Conservation (phyloP, 2,113 vertebrate species). For the Austrofundulus limnaeus region DNA sequence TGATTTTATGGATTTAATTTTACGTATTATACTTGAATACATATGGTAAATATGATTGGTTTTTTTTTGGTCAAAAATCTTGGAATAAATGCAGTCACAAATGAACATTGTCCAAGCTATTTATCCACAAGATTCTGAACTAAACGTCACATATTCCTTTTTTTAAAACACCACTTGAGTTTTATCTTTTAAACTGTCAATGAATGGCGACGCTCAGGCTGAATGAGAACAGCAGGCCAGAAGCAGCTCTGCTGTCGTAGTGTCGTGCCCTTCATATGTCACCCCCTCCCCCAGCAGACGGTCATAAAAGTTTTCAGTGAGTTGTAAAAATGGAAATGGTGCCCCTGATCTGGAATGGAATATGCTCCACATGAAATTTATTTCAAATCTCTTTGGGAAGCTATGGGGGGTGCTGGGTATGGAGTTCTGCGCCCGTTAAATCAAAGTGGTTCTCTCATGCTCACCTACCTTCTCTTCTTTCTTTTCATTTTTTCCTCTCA, state of each 20-base stretch:
- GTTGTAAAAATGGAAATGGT: conserved; percentile 81
- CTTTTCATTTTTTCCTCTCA: conserved; percentile 54
- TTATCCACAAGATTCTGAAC: not conserved
- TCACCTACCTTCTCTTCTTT: conserved; percentile 50
- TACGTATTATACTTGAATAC: too few relatives aligned
- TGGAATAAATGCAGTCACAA: not conserved
- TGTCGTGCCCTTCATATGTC: conserved; percentile 75
- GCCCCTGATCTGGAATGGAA: conserved; percentile 70
- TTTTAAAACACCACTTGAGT: conserved; percentile 6
- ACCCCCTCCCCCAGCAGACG: conserved; percentile 68
- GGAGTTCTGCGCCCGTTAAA: conserved; percentile 53
- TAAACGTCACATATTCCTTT: conserved; percentile 5
- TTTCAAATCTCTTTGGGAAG: conserved; percentile 73
- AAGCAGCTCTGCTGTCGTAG: conserved; percentile 38
- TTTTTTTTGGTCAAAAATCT: not conserved
- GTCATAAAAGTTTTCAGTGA: conserved; percentile 78
- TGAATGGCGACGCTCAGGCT: conserved; percentile 25
- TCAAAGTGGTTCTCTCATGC: conserved; percentile 43
- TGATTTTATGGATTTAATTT: too few relatives aligned
- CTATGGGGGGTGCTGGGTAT: conserved; percentile 48
- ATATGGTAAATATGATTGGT: too few relatives aligned
- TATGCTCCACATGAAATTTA: conserved; percentile 72
- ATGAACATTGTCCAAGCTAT: not conserved
- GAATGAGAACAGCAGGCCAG: conserved; percentile 32
- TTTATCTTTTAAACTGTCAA: conserved; percentile 16